A percentile compares a stretch with the other conserved stretches of the same genome.
Conservation (phyloP, 2,888 invertebrate genomes). For the Branchipolynoe longqiensis region DNA sequence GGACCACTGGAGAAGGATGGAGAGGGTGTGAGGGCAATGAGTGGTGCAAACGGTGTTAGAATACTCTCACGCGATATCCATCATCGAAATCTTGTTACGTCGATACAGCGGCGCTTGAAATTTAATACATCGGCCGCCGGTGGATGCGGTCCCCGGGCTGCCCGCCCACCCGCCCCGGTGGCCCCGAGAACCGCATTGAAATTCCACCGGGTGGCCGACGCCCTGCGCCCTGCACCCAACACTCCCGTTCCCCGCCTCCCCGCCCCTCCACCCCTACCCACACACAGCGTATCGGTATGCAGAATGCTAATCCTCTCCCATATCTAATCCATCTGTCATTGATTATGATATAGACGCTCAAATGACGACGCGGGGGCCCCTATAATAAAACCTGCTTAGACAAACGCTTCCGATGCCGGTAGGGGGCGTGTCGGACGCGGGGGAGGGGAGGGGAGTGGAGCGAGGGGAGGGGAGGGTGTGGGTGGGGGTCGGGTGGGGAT, state of each 20-base stretch:
- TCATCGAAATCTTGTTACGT: constrained; percentile 20
- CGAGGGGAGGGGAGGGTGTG: not conserved
- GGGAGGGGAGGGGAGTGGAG: not conserved
- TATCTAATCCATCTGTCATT: constrained; percentile 23
- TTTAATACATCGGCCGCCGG: constrained; percentile 19
- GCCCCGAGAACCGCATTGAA: not conserved
- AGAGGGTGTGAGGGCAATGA: not conserved
- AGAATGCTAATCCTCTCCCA: not conserved
- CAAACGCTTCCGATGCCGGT: too few relatives aligned
- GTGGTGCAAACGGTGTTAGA: constrained; percentile 34
- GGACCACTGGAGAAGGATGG: constrained; percentile 12
- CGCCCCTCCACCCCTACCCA: not conserved
- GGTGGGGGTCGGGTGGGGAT: not conserved
- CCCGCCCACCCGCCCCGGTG: not conserved
- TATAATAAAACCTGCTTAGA: too few relatives aligned
- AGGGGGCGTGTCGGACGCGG: not conserved
- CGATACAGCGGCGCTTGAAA: constrained; percentile 18
- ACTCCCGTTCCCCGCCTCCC: too few relatives aligned
- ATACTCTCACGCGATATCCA: constrained; percentile 21
- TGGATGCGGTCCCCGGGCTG: not conserved
- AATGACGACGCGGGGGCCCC: not conserved
- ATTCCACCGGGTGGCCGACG: not conserved
- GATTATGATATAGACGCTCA: constrained; percentile 23
- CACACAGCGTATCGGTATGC: not conserved
- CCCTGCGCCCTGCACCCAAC: not conserved